Evolutionary conservation across 2,888 invertebrate genomes (phyloP).

Genomic region (Papilio protenor): DNA sequence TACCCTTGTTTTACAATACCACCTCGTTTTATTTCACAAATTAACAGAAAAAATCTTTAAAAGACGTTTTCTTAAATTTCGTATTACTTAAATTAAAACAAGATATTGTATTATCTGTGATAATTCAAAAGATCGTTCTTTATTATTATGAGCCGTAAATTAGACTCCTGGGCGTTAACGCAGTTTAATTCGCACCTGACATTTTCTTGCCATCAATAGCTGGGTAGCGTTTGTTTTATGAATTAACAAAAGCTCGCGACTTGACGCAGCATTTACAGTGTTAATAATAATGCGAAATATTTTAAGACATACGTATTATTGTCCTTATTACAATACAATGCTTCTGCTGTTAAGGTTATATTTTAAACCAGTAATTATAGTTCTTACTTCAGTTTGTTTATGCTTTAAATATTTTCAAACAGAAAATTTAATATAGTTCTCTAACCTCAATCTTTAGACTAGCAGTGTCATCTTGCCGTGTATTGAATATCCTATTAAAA

Average conservation of each 20-base stretch:
- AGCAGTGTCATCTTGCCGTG: not conserved
- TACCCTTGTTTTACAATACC: too few species aligned
- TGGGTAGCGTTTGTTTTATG: conserved; percentile 27
- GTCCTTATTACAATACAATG: not conserved
- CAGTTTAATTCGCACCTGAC: conserved; percentile 15
- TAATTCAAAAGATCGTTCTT: not conserved
- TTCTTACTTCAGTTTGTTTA: too few species aligned
- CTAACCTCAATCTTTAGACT: not conserved
- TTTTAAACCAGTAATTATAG: too few species aligned
- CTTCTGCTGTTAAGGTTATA: not conserved
- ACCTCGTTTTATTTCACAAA: too few species aligned
- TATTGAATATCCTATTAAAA: not conserved
- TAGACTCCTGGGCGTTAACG: not conserved
- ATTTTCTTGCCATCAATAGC: conserved; percentile 1
- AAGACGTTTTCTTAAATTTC: too few species aligned
- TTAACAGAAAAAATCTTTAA: too few species aligned
- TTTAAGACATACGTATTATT: conserved; percentile 3
- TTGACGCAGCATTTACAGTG: conserved; percentile 2
- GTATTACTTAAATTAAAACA: too few species aligned
- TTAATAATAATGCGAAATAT: conserved; percentile 12
- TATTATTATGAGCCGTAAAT: not conserved
- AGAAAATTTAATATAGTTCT: not conserved
- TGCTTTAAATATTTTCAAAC: too few species aligned
- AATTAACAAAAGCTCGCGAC: conserved; percentile 34
- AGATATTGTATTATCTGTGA: too few species aligned